Base-by-base conservation (phyloP, 2,888 invertebrate species). In the Rotaria macrura region DNA sequence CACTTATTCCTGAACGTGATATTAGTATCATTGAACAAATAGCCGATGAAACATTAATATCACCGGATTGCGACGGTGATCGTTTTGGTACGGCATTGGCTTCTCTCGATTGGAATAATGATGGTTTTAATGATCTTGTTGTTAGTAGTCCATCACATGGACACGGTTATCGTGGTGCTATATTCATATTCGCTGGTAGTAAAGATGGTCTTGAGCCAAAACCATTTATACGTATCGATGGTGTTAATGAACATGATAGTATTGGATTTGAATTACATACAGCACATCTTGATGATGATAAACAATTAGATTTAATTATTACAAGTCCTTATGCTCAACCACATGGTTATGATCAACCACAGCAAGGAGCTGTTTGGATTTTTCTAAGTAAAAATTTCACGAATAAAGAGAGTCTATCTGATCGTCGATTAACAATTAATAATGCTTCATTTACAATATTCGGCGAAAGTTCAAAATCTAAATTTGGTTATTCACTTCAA, bases 321-420 rank as follows among this genome's bases (percentile, higher is more conserved):
- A 43, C 43, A 14, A 79, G 79, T 43, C 79, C 79, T 20, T 79
- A 43, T 43, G 79, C 79, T n/a, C 79, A 79, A 79, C 40, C 40
- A 40, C 38, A 79, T 43, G 79, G 79, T 43, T 79, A 79, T 79
- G 79, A 79, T 79, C 79, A 79, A 79, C 79, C 79, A 43, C 79
- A 79, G 43, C 79, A 79, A 79, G 79, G 79, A n/a, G 79, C 43
- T 79, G 79, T 79, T 43, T 79, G 79, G 79, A 43, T 79, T 20
- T 79, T 79, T 79, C 43, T 79, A 14, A 79, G 43, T 79, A n/a
- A 25, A 40, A 17, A 65, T 29, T 65, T 65, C 25, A 65, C 7
- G 20, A 52, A 52, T 52, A 52, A 34, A 14, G 9, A 65, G 10
- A 17, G 38, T 20, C 3, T 38, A 38, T 17, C 38, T 38, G 40